phyloP scores from a whole-genome alignment of 2,797 vertebrate genomes.

The Liasis olivaceus region DNA sequence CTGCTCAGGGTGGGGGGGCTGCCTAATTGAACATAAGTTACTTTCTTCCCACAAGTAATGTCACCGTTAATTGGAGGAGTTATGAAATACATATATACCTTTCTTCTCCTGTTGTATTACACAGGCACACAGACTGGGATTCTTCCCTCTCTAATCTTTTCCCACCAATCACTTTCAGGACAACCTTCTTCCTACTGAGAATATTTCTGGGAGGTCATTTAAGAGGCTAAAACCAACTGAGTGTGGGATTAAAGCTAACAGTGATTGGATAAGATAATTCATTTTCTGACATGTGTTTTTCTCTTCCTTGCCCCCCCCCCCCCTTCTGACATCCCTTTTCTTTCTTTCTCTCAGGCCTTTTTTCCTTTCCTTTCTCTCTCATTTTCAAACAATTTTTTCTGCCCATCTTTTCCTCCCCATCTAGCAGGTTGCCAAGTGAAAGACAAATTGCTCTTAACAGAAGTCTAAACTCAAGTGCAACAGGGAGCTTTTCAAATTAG shows the following conservation, averaged over 20 bases:
- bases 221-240: neutral
- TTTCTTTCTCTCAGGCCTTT: neutral
- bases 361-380: neutral
- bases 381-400: neutral
- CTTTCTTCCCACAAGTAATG: neutral
- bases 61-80: neutral
- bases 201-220: neutral
- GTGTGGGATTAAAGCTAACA: neutral
- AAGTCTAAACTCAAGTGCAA: neutral
- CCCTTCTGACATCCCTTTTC: neutral
- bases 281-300: neutral
- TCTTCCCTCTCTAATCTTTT: neutral
- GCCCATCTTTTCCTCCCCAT: neutral
- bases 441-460: neutral
- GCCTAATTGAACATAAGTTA: neutral
- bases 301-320: neutral
- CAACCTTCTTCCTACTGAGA: neutral
- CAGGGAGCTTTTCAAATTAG: neutral
- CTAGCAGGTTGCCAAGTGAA: neutral
- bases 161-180: too few relatives aligned
- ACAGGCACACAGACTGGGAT: neutral
- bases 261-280: neutral
- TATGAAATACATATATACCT: neutral
- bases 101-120: neutral
- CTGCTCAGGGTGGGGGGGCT: too few relatives aligned